phyloP scores from a whole-genome alignment of 2,113 vertebrate genomes.

The Carassius gibelio region DNA sequence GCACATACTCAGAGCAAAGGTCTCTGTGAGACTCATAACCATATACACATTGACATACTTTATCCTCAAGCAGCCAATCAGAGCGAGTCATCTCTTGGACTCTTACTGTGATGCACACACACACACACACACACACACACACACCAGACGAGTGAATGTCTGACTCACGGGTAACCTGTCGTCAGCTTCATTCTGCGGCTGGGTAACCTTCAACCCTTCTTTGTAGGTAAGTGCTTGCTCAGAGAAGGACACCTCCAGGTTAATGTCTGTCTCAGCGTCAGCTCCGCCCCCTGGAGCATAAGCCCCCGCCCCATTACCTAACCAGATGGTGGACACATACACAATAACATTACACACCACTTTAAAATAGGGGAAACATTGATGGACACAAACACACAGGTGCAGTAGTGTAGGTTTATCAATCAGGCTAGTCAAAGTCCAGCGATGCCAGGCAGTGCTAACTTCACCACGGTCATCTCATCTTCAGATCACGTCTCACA shows the following conservation, averaged over 20 bases:
- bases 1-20: not conserved
- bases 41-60: conserved; percentile 21
- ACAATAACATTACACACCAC: not conserved
- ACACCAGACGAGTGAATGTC: not conserved
- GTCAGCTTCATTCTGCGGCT: conserved; percentile 68
- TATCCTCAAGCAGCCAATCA: conserved; percentile 26
- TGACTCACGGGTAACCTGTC: conserved; percentile 85
- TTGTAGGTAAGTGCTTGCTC: conserved; percentile 88
- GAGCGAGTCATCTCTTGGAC: not conserved
- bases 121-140: not conserved
- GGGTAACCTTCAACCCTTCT: conserved; percentile 72
- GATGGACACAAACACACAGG: not conserved
- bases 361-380: too few species aligned
- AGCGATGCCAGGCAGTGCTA: not conserved
- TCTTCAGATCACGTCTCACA: not conserved
- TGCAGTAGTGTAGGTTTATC: not conserved
- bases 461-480: not conserved
- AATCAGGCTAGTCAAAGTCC: conserved; percentile 6
- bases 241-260: conserved; percentile 90
- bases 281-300: conserved; percentile 30
- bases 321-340: conserved; percentile 24
- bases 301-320: conserved; percentile 43
- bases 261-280: conserved; percentile 82
- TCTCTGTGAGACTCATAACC: too few species aligned
- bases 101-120: too few species aligned